Conservation (phyloP, 2,888 invertebrate species). For the Litoditis marina region DNA sequence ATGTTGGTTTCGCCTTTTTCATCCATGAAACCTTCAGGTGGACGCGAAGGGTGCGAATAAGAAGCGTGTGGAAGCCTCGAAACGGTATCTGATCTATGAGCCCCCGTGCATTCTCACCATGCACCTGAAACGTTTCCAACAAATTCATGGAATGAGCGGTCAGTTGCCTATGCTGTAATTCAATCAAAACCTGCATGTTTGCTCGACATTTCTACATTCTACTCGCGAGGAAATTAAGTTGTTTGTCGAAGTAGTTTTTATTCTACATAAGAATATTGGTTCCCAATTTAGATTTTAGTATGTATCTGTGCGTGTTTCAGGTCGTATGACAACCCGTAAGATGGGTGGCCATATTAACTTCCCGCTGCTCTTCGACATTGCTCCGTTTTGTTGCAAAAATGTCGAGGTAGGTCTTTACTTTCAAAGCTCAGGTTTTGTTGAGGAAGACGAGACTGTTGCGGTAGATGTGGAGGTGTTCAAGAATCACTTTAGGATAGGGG, state of each 20-base stretch:
- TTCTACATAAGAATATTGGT: too few species aligned
- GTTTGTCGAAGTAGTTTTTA: not conserved
- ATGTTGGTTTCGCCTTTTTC: too few species aligned
- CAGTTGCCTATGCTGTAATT: too few species aligned
- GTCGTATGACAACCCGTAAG: constrained; percentile 73
- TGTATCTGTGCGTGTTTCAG: too few species aligned
- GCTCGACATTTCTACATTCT: not conserved
- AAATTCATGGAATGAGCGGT: constrained; percentile 62
- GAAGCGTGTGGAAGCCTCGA: constrained; percentile 38
- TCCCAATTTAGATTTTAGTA: too few species aligned
- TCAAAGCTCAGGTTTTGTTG: too few species aligned
- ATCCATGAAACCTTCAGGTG: constrained; percentile 5
- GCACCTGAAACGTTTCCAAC: constrained; percentile 91
- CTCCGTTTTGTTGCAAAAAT: constrained; percentile 75
- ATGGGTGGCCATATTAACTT: constrained; percentile 77
- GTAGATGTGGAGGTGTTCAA: too few species aligned
- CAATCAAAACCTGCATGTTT: not conserved
- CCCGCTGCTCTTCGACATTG: constrained; percentile 79
- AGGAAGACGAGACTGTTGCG: too few species aligned
- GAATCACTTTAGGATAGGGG: too few species aligned
- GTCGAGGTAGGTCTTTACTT: too few species aligned
- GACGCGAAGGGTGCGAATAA: constrained; percentile 22
- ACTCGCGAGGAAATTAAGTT: not conserved
- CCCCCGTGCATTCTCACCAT: constrained; percentile 90
- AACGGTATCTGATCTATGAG: constrained; percentile 72